Evolutionary conservation across 2,888 invertebrate species (phyloP), one percentile per base, ranked within the genome.

Genomic region (Pherbina coryleti): DNA sequence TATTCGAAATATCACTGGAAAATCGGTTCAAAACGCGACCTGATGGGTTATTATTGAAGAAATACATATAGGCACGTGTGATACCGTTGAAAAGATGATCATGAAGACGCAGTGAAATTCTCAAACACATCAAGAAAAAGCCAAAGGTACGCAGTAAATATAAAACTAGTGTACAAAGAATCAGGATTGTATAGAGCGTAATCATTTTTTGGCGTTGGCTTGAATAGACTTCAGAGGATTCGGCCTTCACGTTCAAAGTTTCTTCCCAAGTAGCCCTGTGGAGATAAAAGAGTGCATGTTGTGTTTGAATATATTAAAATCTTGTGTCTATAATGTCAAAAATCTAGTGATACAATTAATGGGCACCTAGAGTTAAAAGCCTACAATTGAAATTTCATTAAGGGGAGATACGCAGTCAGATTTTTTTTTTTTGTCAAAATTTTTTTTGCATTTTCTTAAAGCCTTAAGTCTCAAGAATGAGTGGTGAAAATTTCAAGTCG

Each of bases 71-170:
- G 0, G 94, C 93, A 77, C 92, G 91, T 2, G 94, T 92, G 0
- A 96, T 92, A 1, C 93, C 92, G 72, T 92, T 91, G 84, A 97
- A 96, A 91, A 97, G 95, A 1, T 88, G 90, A 82, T 95, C 93
- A 86, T 98, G 97, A 0, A 97, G 90, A 2, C 90, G 91, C 31
- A 92, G 90, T 0, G 97, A 96, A 0, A 96, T 94, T 34, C 91
- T 91, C 85, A 96, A 93, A 82, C 95, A 95, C 79, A 94, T 92
- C 82, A 91, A 90, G 85, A 95, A 95, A 89, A 95, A 95, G 0
- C 93, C 90, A 64, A 92, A 92, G 7, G 93, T n/a, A 83, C 90
- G 9, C 90, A 92, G 86, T 90, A 94, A 64, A 92, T 90, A 87
- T 91, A 93, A 55, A 91, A 86, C 17, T 51, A 89, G 81, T 0